A percentile compares a stretch with the other conserved stretches of the same genome.
Evolutionary conservation across 2,797 vertebrate genomes (phyloP).

Genomic region (Spea hammondii): DNA sequence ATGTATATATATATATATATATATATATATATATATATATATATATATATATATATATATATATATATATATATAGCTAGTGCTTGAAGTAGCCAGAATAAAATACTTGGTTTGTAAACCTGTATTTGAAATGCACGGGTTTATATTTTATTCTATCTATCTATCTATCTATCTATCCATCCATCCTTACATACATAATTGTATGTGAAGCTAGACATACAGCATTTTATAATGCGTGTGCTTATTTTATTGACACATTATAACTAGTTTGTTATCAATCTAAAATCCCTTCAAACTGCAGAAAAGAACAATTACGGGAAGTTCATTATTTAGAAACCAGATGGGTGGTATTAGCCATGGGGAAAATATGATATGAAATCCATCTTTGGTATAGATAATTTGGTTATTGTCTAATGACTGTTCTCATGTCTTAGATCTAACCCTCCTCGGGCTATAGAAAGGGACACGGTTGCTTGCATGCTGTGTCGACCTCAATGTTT

Average conservation of each 20-base stretch:
- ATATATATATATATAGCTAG: not conserved
- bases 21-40: not conserved
- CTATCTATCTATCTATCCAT: too few relatives aligned
- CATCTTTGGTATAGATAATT: constrained; percentile 50
- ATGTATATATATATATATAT: not conserved
- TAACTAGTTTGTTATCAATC: constrained; percentile 31
- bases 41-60: not conserved
- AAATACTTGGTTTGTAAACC: not conserved
- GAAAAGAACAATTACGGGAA: constrained; percentile 48
- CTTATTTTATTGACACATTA: constrained; percentile 22
- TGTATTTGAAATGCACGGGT: not conserved
- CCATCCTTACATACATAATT: too few relatives aligned
- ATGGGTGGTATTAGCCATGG: constrained; percentile 47
- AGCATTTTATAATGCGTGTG: not conserved
- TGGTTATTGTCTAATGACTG: constrained; percentile 52
- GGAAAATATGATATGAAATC: constrained; percentile 50
- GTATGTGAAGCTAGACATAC: too few relatives aligned
- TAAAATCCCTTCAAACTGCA: constrained; percentile 36
- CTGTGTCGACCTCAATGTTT: constrained; percentile 26
- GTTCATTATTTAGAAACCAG: constrained; percentile 50
- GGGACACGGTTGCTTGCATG: constrained; percentile 20
- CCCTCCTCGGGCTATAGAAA: constrained; percentile 16
- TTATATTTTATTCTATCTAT: too few relatives aligned
- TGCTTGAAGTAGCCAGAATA: not conserved
- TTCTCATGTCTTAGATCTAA: constrained; percentile 38